Base-by-base conservation (phyloP, 1,140 invertebrate genomes). In the Popillia japonica region DNA sequence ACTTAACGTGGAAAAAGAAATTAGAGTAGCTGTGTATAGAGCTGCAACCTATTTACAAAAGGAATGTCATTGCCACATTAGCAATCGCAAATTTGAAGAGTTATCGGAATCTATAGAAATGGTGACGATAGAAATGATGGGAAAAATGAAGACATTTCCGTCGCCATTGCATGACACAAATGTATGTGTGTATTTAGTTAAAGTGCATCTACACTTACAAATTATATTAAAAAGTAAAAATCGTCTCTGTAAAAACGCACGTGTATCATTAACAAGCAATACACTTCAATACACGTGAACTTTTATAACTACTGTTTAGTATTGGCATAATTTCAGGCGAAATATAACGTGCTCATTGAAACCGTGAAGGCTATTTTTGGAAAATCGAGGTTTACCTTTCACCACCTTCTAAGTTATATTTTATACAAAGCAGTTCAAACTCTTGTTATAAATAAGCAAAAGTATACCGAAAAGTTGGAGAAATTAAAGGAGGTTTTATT, bases 361-460 rank as follows among this genome's bases (percentile, higher is more conserved):
- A 41, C 27, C 0, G 10, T 74, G 0, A 74, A 74, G n/a, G 41
- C n/a, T 0, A 4, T 74, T 34, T 41, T 74, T 9, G 72, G 72
- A 11, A 74, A 74, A 74, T 74, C 72, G 22, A 68, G 27, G 9
- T 27, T 68, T 34, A 68, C 61, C 61, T 22, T 68, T 9, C 42
- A 76, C 17, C 22, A 55, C 27, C 41, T 48, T 55, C 3, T 76
- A 23, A 48, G 14, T 76, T 42, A 0, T 2, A 23, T 8, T n/a
- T 55, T 6, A 41, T 55, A 14, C 14, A 55, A 27, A 27, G 7
- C 27, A 3, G 20, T 10, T 3, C 14, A 55, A 40, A 55, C n/a
- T 41, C 11, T 11, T 9, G 6, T 55, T 34, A 9, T 6, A 6
- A 48, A 55, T 20, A 55, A 11, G 9, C n/a, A 41, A 20, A 8